Evolutionary conservation across 2,113 vertebrate species (phyloP).

Genomic region (Equus quagga): DNA sequence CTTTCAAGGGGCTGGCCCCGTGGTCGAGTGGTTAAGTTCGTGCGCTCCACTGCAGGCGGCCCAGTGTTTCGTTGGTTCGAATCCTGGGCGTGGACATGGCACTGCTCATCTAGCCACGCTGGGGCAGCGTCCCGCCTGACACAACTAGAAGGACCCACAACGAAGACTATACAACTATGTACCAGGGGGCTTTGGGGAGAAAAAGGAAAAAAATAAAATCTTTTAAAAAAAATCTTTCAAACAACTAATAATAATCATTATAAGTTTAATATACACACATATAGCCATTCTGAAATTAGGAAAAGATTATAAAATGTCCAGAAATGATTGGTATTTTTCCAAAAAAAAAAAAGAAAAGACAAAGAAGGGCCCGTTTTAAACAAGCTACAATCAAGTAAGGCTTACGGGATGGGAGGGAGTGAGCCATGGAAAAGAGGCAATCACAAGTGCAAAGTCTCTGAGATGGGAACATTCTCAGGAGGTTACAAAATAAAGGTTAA

Average conservation of each 20-base stretch:
- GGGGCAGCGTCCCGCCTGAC: no score
- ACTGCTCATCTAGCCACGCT: no score
- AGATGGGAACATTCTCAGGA: not conserved
- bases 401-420: not conserved
- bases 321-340: not conserved
- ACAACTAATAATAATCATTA: not conserved
- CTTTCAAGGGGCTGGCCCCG: not conserved
- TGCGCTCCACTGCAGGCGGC: no score
- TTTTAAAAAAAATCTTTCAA: not conserved
- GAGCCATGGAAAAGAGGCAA: not conserved
- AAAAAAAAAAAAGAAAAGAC: not conserved
- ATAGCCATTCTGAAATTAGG: not conserved
- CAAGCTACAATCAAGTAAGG: not conserved
- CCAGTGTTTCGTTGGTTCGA: no score
- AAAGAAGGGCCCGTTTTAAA: not conserved
- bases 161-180: no score
- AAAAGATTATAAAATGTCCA: not conserved
- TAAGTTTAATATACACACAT: not conserved
- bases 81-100: no score
- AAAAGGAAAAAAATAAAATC: no score
- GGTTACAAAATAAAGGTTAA: constrained; percentile 16
- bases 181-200: no score
- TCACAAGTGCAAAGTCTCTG: not conserved
- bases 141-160: no score
- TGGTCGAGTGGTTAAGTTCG: no score